Evolutionary conservation across 2,888 invertebrate genomes (phyloP), one percentile per base, ranked within the genome.

Genomic region (Epinotia bilunana): DNA sequence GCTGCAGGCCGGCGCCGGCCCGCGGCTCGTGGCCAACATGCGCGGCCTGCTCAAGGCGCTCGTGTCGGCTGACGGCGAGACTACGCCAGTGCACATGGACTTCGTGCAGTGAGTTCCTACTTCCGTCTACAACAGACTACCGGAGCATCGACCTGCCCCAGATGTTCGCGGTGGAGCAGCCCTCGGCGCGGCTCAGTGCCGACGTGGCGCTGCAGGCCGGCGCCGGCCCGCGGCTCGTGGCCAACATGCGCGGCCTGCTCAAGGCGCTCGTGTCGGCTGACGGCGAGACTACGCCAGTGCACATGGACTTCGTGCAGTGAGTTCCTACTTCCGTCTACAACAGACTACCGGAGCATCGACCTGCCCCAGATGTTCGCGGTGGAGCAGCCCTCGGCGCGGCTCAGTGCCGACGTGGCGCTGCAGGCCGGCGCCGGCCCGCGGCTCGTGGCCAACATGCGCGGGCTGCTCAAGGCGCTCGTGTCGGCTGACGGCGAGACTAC

Each of bases 261-360:
- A 98, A 97, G 87, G 96, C 97, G 0, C 88, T 98, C 0, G 87
- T 90, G 1, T 83, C 88, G 0, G 78, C 84, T 0, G 86, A 85
- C 11, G 92, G 92, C 0, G 81, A 79, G 20, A 88, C 90, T 16
- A 83, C 86, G 28, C 92, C 97, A 0, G 95, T 97, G 0, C 97
- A 97, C 84, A 94, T 98, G 84, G 96, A 97, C 86, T 98, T 97
- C 90, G 95, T 96, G 0, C 96, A 96, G 94, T 97, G 94, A 94
- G 95, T 95, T n/a, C 33, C 33, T 33, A 6, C 33, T 7, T 33
- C 33, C 33, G 33, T 33, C 33, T 7, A 33, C 33, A 33, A 33
- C 33, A 33, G 33, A 7, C 33, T 33, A 7, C 33, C 6, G 33
- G 33, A 33, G 33, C 33, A 33, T 33, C 33, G 33, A 33, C 33